phyloP scores from a whole-genome alignment of 1,140 invertebrate genomes.

The Phenacoccus solenopsis region DNA sequence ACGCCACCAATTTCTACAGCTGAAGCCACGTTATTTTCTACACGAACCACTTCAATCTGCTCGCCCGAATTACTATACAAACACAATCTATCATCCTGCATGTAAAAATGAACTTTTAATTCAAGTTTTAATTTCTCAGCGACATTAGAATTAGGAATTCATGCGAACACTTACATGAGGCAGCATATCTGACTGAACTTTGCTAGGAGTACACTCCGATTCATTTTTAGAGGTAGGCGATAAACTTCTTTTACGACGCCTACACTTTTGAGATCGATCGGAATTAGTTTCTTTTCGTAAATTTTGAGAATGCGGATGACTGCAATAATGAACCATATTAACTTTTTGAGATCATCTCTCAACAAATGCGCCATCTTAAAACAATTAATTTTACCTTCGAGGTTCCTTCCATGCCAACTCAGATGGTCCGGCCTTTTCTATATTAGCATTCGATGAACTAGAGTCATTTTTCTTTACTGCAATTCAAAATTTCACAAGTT shows the following conservation, averaged over 20 bases:
- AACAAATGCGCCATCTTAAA: neutral
- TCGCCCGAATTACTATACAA: neutral
- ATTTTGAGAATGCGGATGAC: neutral
- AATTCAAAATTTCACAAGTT: neutral
- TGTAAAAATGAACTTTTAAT: neutral
- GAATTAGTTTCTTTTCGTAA: neutral
- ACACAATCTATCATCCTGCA: neutral
- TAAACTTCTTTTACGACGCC: neutral
- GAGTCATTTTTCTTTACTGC: neutral
- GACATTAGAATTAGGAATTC: neutral
- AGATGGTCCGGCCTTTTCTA: neutral
- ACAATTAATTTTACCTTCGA: neutral
- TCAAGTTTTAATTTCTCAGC: neutral
- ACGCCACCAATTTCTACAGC: neutral
- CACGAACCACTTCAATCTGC: neutral
- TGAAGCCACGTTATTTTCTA: neutral
- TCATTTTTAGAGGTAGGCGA: neutral
- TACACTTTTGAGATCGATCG: neutral
- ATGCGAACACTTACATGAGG: neutral
- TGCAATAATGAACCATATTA: too few relatives aligned
- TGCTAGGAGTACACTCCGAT: neutral
- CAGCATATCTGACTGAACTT: neutral
- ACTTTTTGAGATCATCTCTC: too few relatives aligned
- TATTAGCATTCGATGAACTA: neutral
- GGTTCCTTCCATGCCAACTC: neutral